Conservation (phyloP, 2,113 vertebrate species). For the Poicephalus gulielmi region DNA sequence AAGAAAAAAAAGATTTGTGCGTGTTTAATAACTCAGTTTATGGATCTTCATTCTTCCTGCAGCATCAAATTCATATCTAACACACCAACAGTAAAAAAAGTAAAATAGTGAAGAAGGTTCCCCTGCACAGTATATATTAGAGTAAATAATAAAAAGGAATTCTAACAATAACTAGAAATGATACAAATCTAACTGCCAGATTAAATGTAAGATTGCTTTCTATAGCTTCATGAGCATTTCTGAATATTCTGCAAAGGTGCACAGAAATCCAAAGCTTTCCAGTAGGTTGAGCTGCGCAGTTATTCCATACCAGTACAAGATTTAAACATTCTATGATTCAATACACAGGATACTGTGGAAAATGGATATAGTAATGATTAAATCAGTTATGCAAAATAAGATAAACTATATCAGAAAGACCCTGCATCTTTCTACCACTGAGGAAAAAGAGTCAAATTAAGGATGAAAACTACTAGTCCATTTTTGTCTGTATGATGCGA, state of each 20-base stretch:
- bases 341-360: background rate
- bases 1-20: background rate
- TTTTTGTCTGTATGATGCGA: background rate
- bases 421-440: background rate
- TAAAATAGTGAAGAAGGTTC: background rate
- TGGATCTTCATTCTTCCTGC: background rate
- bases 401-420: background rate
- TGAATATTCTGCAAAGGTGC: background rate
- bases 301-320: background rate
- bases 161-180: background rate
- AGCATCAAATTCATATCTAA: background rate
- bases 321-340: background rate
- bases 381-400: conserved; percentile 1
- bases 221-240: background rate
- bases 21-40: background rate
- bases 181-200: background rate
- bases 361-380: background rate
- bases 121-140: background rate
- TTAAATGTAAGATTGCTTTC: background rate
- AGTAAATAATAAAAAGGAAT: background rate
- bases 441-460: background rate
- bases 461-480: background rate
- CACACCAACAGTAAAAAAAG: background rate
- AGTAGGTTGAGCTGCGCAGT: background rate
- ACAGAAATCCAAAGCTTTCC: background rate